Evolutionary conservation across 2,797 vertebrate genomes (phyloP).

Genomic region (Heteromormyrus szaboi): DNA sequence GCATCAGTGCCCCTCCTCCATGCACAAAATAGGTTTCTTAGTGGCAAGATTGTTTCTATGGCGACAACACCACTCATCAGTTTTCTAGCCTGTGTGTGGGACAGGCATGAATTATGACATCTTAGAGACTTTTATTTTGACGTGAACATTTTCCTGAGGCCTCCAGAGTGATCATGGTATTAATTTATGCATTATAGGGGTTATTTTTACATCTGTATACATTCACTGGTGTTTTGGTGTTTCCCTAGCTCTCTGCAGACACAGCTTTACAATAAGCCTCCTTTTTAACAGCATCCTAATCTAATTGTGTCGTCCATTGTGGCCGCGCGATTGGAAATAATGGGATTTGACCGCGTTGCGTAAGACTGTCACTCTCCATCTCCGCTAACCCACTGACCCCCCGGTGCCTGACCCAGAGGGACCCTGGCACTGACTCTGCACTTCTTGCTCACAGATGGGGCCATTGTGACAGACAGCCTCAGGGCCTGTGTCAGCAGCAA

Average conservation of each 20-base stretch:
- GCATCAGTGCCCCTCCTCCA: neutral
- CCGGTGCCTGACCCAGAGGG: slow-evolving; percentile 27
- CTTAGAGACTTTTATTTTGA: neutral
- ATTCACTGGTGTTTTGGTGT: neutral
- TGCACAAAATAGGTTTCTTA: neutral
- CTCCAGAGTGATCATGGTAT: neutral
- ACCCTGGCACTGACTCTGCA: slow-evolving; percentile 35
- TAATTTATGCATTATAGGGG: neutral
- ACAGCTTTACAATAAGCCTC: neutral
- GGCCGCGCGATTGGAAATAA: slow-evolving; percentile 21
- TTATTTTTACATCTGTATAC: neutral
- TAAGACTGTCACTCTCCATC: slow-evolving; percentile 31
- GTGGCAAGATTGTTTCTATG: neutral
- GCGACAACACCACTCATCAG: neutral
- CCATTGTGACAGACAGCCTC: slow-evolving; percentile 11
- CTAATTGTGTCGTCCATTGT: slow-evolving; percentile 2
- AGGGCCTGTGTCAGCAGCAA: slow-evolving; percentile 25
- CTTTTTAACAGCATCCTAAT: neutral
- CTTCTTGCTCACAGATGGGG: slow-evolving; percentile 36
- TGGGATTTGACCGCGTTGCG: slow-evolving; percentile 26
- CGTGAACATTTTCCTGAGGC: neutral
- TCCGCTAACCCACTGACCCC: slow-evolving; percentile 31
- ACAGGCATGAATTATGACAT: neutral
- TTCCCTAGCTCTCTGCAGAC: neutral
- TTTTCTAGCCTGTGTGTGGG: neutral